phyloP scores from a whole-genome alignment of 2,113 vertebrate genomes.

The Grantiella picta region DNA sequence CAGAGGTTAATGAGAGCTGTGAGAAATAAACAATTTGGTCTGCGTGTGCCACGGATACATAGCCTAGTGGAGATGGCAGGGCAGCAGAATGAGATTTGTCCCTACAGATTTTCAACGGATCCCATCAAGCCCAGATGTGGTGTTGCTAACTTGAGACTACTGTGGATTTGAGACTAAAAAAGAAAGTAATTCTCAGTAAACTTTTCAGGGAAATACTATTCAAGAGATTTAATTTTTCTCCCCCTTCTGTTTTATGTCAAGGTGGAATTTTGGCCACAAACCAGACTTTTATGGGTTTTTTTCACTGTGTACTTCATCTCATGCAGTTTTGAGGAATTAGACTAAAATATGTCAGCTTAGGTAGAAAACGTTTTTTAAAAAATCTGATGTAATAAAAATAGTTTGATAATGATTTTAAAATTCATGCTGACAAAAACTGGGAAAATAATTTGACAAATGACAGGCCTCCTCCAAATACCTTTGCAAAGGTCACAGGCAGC shows the following conservation, averaged over 20 bases:
- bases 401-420: conserved; percentile 7
- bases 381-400: neutral
- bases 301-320: neutral
- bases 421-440: neutral
- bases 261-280: neutral
- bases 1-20: neutral
- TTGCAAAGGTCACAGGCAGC: neutral
- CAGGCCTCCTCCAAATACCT: conserved; percentile 3
- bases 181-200: neutral
- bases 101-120: neutral
- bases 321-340: neutral
- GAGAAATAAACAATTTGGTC: neutral
- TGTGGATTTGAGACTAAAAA: neutral
- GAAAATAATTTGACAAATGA: conserved; percentile 19
- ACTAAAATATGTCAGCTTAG: neutral
- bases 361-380: neutral
- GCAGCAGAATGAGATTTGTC: neutral
- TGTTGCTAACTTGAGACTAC: neutral
- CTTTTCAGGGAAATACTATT: neutral
- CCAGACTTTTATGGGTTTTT: neutral
- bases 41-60: rapidly evolving
- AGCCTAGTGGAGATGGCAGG: neutral
- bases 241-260: neutral
- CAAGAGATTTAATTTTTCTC: neutral
- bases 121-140: neutral